Evolutionary conservation across 2,888 invertebrate genomes (phyloP), one percentile per base, ranked within the genome.

Genomic region (Plagodis pulveraria): DNA sequence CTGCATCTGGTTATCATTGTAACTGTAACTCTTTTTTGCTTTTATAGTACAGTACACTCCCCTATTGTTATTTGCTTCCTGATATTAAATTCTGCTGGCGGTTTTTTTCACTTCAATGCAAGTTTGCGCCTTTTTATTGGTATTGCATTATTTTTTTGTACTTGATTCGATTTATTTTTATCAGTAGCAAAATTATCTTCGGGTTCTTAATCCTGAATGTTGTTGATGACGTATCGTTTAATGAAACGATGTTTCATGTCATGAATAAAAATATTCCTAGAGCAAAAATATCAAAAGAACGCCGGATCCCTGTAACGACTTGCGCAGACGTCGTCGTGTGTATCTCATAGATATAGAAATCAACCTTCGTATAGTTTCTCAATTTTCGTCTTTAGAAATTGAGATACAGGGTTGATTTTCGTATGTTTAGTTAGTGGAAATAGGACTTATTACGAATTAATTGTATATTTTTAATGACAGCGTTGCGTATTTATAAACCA

Each of bases 401-500:
- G 2, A 5, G 5, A 11, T 42, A 65, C 79, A 80, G 66, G 74
- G 78, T 70, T 68, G 63, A 71, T 65, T 70, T 74, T 82, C 40
- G 65, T 59, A 67, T 67, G 69, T 38, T 52, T 52, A 8, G 36
- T 38, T 43, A 38, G 55, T 57, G 70, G 66, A 77, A 80, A 77
- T 83, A 83, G 62, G 77, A 75, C 78, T 78, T 77, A 77, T 75
- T 82, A 74, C 68, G 69, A 80, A 76, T 81, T 77, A 80, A 78
- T 82, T 76, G 75, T 70, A 58, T 79, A 80, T 84, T 86, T 86
- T 87, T 86, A 83, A 83, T 84, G 83, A 82, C 78, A 83, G 73
- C 79, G 74, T 74, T 72, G 74, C 70, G 67, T 88, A 86, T 88
- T 85, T 83, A 82, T 86, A 86, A 82, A 86, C 74, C 80, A 80